Evolutionary conservation across 2,113 vertebrate species (phyloP).

Genomic region (Promerops cafer): DNA sequence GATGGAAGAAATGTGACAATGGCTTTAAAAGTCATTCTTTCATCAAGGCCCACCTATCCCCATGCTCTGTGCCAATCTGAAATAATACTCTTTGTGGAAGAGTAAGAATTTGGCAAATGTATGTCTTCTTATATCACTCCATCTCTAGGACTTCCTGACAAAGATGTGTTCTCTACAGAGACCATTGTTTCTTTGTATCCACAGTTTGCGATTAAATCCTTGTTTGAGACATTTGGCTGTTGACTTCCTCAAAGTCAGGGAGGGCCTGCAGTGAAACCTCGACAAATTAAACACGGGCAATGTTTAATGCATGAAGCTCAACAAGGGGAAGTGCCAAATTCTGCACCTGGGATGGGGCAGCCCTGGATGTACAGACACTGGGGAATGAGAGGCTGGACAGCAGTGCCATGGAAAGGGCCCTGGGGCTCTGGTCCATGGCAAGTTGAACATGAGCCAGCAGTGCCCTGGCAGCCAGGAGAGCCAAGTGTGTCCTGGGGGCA

Average conservation of each 20-base stretch:
- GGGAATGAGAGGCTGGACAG: neutral
- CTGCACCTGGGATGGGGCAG: neutral
- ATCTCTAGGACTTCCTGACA: neutral
- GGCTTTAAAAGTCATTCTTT: neutral
- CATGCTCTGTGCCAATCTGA: neutral
- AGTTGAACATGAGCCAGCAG: neutral
- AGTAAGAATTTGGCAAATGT: neutral
- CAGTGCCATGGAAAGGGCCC: neutral
- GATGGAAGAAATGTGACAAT: neutral
- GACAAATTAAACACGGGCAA: neutral
- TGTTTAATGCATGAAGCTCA: fast-evolving
- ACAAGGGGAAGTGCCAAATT: fast-evolving
- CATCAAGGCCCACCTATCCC: neutral
- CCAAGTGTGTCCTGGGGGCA: neutral
- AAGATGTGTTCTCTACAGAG: neutral
- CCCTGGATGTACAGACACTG: neutral
- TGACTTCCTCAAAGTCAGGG: neutral
- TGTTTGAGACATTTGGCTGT: neutral
- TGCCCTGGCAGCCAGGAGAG: neutral
- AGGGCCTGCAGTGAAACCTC: neutral
- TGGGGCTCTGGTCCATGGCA: neutral
- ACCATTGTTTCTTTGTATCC: neutral
- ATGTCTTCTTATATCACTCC: neutral
- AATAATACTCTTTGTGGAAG: neutral
- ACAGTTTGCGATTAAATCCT: neutral